Evolutionary conservation across 2,888 invertebrate species (phyloP).

Genomic region (Rhagonycha fulva): DNA sequence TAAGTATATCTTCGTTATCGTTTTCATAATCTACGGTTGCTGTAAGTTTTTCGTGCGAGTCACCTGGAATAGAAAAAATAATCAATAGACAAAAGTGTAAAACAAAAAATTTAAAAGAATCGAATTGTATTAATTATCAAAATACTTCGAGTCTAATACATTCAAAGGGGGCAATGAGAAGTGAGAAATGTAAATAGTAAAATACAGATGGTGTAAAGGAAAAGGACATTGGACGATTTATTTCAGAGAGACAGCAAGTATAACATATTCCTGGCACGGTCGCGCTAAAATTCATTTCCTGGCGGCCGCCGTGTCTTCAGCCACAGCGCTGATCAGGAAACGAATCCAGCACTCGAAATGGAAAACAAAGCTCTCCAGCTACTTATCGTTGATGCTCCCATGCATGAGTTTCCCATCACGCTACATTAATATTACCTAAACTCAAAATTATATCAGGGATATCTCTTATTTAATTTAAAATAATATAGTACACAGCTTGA

Average conservation of each 20-base stretch:
- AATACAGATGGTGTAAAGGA: slow-evolving; percentile 19
- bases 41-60: slow-evolving; percentile 49
- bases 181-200: slow-evolving; percentile 16
- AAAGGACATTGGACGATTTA: slow-evolving; percentile 36
- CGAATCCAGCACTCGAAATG: slow-evolving; percentile 52
- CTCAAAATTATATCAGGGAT: slow-evolving; percentile 25
- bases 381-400: slow-evolving; percentile 40
- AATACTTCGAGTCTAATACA: neutral
- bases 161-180: slow-evolving; percentile 10
- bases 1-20: slow-evolving; percentile 44
- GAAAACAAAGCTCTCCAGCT: slow-evolving; percentile 49
- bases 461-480: slow-evolving; percentile 33
- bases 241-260: slow-evolving; percentile 33
- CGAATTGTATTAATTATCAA: neutral
- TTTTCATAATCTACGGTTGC: slow-evolving; percentile 44
- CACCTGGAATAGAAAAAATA: slow-evolving; percentile 47
- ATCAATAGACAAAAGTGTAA: neutral
- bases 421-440: slow-evolving; percentile 40
- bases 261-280: slow-evolving; percentile 45
- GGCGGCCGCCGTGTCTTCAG: slow-evolving; percentile 51
- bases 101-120: neutral
- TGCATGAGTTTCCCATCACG: slow-evolving; percentile 40
- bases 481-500: slow-evolving; percentile 1
- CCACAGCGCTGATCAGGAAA: slow-evolving; percentile 51
- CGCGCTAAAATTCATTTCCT: slow-evolving; percentile 55